phyloP scores from a whole-genome alignment of 2,888 invertebrate species.

The Chloroclystis v-ata region DNA sequence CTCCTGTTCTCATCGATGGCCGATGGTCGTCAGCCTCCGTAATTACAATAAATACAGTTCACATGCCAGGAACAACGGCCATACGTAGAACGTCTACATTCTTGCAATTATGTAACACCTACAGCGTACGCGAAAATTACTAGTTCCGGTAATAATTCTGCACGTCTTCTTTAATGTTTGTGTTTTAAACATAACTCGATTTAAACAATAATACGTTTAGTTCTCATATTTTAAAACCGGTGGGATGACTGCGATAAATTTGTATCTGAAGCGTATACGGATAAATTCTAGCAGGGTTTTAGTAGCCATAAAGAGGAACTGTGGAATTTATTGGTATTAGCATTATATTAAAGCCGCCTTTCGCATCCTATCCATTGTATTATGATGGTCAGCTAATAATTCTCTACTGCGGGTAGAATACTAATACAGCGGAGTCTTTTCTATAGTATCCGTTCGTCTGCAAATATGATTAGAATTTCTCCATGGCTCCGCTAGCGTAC shows the following conservation, averaged over 20 bases:
- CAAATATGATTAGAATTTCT: slow-evolving; percentile 33
- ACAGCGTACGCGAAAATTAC: slow-evolving; percentile 32
- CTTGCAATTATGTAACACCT: slow-evolving; percentile 59
- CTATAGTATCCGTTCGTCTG: slow-evolving; percentile 20
- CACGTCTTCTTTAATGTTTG: neutral
- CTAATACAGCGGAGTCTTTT: slow-evolving; percentile 29
- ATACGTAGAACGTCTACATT: slow-evolving; percentile 51
- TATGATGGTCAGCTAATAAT: slow-evolving; percentile 30
- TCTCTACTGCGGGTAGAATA: slow-evolving; percentile 30
- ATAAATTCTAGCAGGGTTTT: neutral
- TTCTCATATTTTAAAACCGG: too few species aligned
- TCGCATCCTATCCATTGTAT: slow-evolving; percentile 28
- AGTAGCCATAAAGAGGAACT: slow-evolving; percentile 6
- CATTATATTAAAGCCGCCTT: slow-evolving; percentile 24
- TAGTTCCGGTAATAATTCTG: slow-evolving; percentile 26
- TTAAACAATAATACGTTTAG: too few species aligned
- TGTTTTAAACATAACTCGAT: neutral
- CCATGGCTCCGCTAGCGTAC: slow-evolving; percentile 24
- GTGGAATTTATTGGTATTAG: slow-evolving; percentile 18
- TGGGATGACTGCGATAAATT: too few species aligned
- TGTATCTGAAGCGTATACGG: neutral
- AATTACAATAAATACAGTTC: slow-evolving; percentile 71
- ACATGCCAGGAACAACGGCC: slow-evolving; percentile 58
- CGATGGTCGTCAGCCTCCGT: slow-evolving; percentile 46
- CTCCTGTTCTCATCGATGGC: slow-evolving; percentile 48